Evolutionary conservation across 2,888 invertebrate genomes (phyloP), one percentile per base, ranked within the genome.

Genomic region (Hirtodrosophila duncani): DNA sequence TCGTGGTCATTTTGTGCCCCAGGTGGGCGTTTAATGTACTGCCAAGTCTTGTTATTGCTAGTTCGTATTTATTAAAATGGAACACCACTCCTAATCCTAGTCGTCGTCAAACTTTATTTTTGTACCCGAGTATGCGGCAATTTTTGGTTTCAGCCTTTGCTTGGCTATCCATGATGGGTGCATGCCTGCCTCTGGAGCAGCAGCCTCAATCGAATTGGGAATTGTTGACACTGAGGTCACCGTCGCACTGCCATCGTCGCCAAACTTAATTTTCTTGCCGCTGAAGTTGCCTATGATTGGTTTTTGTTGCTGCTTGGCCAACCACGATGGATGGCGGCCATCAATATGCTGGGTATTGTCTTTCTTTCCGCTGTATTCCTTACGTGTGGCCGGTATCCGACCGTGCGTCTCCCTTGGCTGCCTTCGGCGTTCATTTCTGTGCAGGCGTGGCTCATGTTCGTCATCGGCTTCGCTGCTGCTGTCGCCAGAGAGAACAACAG

Each of bases 1-100:
- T 7, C 88, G 90, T 66, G 92, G 92, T 8, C 92, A 93, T 85
- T 91, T 67, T 84, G 78, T 89, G 36, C 90, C 90, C 7, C 85
- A 87, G 56, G 53, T 85, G 36, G 75, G 66, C 16, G 58, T 46
- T 18, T 82, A 63, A 69, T 30, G 30, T 9, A 3, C 11, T 4
- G 17, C 3, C 16, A 11, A n/a, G 9, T 31, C 31, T 41, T 30
- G 41, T 39, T 38, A 57, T 23, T 52, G n/a, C n/a, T n/a, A n/a
- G n/a, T 44, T 41, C n/a, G 3, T 33, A 36, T 43, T 37, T 3
- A 31, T 31, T 55, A 55, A 61, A 53, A 34, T 45, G 14, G 10
- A 56, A 63, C 59, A 30, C 16, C 45, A 67, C 56, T 13, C 41
- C 30, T 43, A 27, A 34, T 9, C 44, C 41, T 49, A 64, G 27